These are phyloP conservation scores for Acrocephalus kingi DNA, from an alignment of 2,113 vertebrate species.

Conservation along the genomic window DNA sequence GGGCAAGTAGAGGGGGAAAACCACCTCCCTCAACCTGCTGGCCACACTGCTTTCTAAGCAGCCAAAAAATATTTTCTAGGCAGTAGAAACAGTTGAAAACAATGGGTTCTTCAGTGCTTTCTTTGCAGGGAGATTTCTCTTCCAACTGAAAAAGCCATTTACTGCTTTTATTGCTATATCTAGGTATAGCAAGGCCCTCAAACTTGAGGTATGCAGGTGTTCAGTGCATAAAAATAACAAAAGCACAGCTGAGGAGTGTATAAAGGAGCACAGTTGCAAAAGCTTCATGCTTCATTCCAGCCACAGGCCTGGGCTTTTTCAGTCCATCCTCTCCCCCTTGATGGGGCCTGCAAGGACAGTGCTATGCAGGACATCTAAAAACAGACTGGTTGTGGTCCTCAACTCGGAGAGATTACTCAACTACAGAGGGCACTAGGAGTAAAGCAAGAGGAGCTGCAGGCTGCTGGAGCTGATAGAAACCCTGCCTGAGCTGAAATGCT, in stretches of 20 bases:
- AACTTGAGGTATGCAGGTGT: neutral
- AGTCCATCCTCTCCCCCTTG: accelerated
- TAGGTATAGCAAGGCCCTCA: neutral
- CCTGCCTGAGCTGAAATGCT: neutral
- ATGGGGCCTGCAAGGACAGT: neutral
- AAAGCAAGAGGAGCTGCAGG: neutral
- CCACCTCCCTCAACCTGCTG: neutral
- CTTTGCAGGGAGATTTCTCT: neutral
- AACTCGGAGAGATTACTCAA: neutral
- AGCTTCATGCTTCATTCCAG: neutral
- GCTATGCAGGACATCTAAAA: neutral
- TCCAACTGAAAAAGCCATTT: neutral
- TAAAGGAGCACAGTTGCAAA: neutral
- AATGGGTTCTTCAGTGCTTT: neutral
- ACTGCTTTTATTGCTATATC: neutral
- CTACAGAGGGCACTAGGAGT: neutral
- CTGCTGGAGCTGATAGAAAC: neutral
- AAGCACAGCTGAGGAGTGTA: neutral
- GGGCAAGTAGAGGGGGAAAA: neutral
- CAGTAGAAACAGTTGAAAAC: neutral
- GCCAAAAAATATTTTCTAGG: neutral
- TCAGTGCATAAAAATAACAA: neutral
- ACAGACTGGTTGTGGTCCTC: neutral
- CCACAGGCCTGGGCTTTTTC: neutral
- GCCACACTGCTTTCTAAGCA: neutral